A percentile compares a stretch with the other conserved stretches of the same genome.
Evolutionary conservation across 2,113 vertebrate genomes (phyloP).

Genomic region (pig (Sus scrofa)): T2T-Sscrofa CM000812.6:76373501-76374000

Average conservation of each 20-base stretch:
- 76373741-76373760: too few species aligned
- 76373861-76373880: neutral
- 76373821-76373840: too few species aligned
- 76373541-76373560: neutral
- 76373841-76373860: neutral
- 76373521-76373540: neutral
- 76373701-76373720: too few species aligned
- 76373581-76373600: neutral
- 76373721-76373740: too few species aligned
- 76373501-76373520: neutral
- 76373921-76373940: neutral
- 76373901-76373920: neutral
- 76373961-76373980: neutral
- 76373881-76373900: neutral
- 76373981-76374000: neutral
- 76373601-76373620: neutral
- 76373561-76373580: neutral
- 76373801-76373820: too few species aligned
- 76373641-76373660: neutral
- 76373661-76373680: neutral
- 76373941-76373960: neutral
- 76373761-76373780: too few species aligned
- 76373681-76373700: too few species aligned
- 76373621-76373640: neutral
- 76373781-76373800: too few species aligned